Evolutionary conservation across 2,888 invertebrate species (phyloP).

Genomic region (Pachycephus smyrnensis): DNA sequence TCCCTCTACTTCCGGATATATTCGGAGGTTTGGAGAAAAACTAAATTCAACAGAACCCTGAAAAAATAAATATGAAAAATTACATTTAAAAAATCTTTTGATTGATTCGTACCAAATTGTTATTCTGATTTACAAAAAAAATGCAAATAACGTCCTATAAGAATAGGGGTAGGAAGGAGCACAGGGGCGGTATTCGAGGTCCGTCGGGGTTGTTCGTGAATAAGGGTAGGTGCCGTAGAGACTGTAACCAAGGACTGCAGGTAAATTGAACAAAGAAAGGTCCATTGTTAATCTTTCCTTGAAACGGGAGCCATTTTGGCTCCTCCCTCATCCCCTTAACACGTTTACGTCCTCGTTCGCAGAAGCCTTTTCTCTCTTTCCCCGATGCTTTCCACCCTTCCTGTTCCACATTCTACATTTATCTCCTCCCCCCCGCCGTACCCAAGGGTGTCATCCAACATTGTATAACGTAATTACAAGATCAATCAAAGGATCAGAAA

Average conservation of each 20-base stretch:
- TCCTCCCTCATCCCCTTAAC: too few species aligned
- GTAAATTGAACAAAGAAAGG: slow-evolving; percentile 6
- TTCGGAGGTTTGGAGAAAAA: background rate
- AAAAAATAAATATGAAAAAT: too few species aligned
- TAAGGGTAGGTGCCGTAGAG: background rate
- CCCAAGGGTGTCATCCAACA: too few species aligned
- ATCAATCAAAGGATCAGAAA: too few species aligned
- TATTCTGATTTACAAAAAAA: background rate
- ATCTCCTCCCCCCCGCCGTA: too few species aligned
- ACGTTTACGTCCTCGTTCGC: too few species aligned
- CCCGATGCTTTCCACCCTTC: too few species aligned
- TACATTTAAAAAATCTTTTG: background rate
- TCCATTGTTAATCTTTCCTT: slow-evolving; percentile 11
- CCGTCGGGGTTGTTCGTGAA: background rate
- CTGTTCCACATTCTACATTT: too few species aligned
- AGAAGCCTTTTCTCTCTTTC: too few species aligned
- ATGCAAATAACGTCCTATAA: background rate
- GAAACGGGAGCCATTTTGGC: background rate
- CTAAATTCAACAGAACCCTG: background rate
- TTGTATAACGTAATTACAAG: too few species aligned
- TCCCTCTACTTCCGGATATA: background rate
- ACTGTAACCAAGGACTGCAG: background rate
- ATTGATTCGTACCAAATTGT: background rate
- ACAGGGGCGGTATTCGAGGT: background rate
- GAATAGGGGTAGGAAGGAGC: background rate